phyloP scores from a whole-genome alignment of 2,113 vertebrate genomes.

The Platysteira castanea region DNA sequence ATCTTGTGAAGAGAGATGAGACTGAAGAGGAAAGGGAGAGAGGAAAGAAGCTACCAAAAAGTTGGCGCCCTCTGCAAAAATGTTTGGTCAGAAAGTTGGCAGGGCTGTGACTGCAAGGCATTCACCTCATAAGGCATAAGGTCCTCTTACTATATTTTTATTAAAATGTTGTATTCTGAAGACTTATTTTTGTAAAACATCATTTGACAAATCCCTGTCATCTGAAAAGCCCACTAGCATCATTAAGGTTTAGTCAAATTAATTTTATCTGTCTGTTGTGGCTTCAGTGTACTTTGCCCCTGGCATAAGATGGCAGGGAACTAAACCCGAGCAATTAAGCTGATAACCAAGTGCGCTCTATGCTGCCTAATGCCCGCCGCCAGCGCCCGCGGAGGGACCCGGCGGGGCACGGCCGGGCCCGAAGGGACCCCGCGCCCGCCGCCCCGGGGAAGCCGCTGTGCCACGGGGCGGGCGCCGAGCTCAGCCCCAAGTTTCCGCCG shows the following conservation, averaged over 20 bases:
- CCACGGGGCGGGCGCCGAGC: neutral
- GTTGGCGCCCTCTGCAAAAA: fast-evolving
- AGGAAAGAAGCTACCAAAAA: neutral
- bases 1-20: neutral
- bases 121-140: neutral
- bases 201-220: neutral
- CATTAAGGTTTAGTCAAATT: neutral
- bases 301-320: neutral
- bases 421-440: neutral
- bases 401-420: neutral
- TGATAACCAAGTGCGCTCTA: neutral
- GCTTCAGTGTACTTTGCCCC: neutral
- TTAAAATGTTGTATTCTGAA: neutral
- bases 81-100: neutral
- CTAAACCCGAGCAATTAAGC: neutral
- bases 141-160: neutral
- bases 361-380: neutral
- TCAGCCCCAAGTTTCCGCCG: neutral
- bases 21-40: neutral
- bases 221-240: neutral
- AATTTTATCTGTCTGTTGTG: neutral
- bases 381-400: neutral
- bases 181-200: neutral
- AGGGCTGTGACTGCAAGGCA: neutral
- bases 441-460: neutral